These are phyloP conservation scores for Platichthys stellatus DNA, from an alignment of 2,113 vertebrate genomes.

Conservation along the genomic window DNA sequence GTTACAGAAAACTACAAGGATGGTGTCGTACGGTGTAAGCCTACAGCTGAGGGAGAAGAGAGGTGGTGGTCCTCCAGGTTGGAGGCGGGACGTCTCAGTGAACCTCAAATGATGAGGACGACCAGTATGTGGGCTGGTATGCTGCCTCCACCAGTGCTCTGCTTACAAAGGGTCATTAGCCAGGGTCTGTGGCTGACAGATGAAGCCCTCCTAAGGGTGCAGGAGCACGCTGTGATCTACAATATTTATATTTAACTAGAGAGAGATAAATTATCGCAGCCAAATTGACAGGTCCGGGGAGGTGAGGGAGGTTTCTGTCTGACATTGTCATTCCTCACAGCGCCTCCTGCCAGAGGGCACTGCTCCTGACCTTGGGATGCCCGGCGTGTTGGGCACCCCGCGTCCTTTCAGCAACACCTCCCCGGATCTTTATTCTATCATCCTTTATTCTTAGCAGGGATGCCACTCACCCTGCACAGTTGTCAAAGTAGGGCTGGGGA, in stretches of 20 bases:
- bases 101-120: constrained; percentile 62
- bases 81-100: constrained; percentile 35
- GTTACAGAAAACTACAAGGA: not conserved
- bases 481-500: constrained; percentile 46
- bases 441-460: constrained; percentile 56
- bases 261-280: constrained; percentile 78
- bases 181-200: constrained; percentile 75
- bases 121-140: constrained; percentile 54
- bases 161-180: constrained; percentile 74
- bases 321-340: constrained; percentile 71
- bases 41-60: not conserved
- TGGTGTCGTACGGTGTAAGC: not conserved
- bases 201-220: constrained; percentile 71
- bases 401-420: constrained; percentile 47
- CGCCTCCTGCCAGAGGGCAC: constrained; percentile 64
- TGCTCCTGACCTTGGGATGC: constrained; percentile 71
- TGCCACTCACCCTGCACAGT: constrained; percentile 27
- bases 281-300: constrained; percentile 76
- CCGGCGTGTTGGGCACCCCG: constrained; percentile 57
- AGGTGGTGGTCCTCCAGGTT: constrained; percentile 21
- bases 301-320: constrained; percentile 67
- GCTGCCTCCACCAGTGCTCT: constrained; percentile 55
- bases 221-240: constrained; percentile 79
- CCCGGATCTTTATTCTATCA: constrained; percentile 42
- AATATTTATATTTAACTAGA: constrained; percentile 81